Base-by-base conservation (phyloP, 1,140 invertebrate species). In the Drosophila sulfurigaster region DNA sequence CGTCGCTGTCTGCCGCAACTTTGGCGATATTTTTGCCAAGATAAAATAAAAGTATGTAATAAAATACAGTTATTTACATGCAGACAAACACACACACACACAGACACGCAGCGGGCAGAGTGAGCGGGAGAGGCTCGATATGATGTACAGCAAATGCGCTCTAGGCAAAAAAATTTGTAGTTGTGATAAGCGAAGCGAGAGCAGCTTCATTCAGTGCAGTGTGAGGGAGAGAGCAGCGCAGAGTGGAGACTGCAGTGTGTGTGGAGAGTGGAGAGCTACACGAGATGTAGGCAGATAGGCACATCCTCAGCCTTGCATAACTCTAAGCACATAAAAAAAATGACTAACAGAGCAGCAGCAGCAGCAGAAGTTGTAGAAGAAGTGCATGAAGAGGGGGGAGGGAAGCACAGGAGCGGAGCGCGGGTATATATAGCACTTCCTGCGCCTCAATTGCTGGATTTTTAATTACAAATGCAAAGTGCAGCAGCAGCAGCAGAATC, bases 61-160 rank as follows among this genome's bases (percentile, higher is more conserved):
- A 88, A 88, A 88, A 88, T 88, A 88, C 83, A 88, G 83, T 88
- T 88, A 89, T 88, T 87, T 88, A 89, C 83, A 89, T 83, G 85
- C 83, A 66, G 59, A 41, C 51, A 38, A 32, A 52, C 56, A 48
- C 57, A 62, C 38, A 67, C 28, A 43, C 16, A 20, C 20, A 25
- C 20, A 20, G 0, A 25, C 20, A 25, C 20, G 20, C 20, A 25
- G 20, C 20, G 20, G 4, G 74, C 59, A 72, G 75, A 49, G 30
- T 13, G 16, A 46, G 48, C 30, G 48, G 20, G 60, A 25, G 45
- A 25, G 1, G 48, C 5, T 45, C 3, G 20, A 49, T 38, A 41
- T 62, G 66, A 70, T 51, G 70, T 59, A 59, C 63, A 59, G 54
- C 63, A 13, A 67, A 41, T 59, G 72, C 72, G 72, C 72, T 75